phyloP scores from a whole-genome alignment of 2,888 invertebrate genomes.

The Archips xylosteana region DNA sequence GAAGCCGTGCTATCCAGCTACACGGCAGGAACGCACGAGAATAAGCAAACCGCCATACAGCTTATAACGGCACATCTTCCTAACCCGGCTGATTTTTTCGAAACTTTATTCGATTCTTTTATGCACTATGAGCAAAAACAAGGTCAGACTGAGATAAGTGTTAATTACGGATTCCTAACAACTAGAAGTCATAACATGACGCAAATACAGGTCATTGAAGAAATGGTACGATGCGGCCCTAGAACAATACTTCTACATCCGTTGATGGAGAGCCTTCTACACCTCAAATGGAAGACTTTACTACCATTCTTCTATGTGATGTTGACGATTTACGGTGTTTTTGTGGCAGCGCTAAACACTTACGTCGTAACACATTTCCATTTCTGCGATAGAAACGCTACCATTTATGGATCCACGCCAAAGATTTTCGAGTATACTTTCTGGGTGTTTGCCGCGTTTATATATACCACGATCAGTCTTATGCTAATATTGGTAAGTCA shows the following conservation, averaged over 20 bases:
- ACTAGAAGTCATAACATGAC: conserved; percentile 59
- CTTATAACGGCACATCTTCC: conserved; percentile 61
- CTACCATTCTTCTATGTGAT: conserved; percentile 63
- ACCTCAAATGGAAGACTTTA: conserved; percentile 68
- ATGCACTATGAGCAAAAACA: conserved; percentile 55
- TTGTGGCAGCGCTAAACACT: conserved; percentile 60
- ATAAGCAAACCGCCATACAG: conserved; percentile 52
- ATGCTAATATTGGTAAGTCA: conserved; percentile 33
- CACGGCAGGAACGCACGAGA: conserved; percentile 8
- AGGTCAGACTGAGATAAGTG: conserved; percentile 41
- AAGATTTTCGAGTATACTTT: conserved; percentile 8
- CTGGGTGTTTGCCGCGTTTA: conserved; percentile 26
- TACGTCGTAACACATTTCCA: conserved; percentile 54
- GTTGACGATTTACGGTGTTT: conserved; percentile 61
- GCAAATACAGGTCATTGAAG: conserved; percentile 53
- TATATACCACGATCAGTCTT: conserved; percentile 32
- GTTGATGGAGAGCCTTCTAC: conserved; percentile 68
- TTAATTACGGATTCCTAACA: conserved; percentile 47
- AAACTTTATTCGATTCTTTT: conserved; percentile 59
- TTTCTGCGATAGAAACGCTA: conserved; percentile 46
- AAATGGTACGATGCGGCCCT: conserved; percentile 59
- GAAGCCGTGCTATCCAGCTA: conserved; percentile 52
- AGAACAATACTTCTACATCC: conserved; percentile 68
- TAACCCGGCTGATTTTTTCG: conserved; percentile 59
- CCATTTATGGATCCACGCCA: neutral